Percentiles rank a stretch among this genome's conserved stretches.
Evolutionary conservation across 2,113 vertebrate genomes (phyloP).

Genomic region (Tretioscincus oriximinensis): DNA sequence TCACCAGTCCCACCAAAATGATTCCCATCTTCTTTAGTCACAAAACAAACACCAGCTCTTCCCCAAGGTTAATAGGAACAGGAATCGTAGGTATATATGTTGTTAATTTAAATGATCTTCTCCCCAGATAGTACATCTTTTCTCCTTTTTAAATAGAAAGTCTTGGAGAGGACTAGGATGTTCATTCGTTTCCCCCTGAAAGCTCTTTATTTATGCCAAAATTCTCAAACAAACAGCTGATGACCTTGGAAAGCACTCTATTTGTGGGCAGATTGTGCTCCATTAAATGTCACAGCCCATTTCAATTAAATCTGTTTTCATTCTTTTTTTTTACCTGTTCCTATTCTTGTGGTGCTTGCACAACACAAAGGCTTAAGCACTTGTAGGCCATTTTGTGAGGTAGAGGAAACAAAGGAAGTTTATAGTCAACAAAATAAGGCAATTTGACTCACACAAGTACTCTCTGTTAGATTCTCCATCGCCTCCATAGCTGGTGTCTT

Average conservation of each 20-base stretch:
- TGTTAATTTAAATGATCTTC: conserved; percentile 61
- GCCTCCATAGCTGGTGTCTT: too few species aligned
- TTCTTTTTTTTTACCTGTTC: conserved; percentile 37
- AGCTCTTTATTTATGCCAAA: background rate
- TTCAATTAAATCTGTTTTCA: conserved; percentile 50
- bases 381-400: conserved; percentile 25
- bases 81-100: conserved; percentile 34
- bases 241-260: conserved; percentile 51
- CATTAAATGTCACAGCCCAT: conserved; percentile 42
- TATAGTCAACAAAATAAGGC: background rate
- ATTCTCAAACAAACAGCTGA: conserved; percentile 38
- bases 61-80: conserved; percentile 65
- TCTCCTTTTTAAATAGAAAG: background rate
- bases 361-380: conserved; percentile 33
- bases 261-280: conserved; percentile 37
- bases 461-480: background rate
- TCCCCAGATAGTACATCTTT: conserved; percentile 35
- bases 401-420: conserved; percentile 16
- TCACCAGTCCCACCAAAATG: conserved; percentile 49
- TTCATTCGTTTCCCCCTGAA: background rate
- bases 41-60: conserved; percentile 49
- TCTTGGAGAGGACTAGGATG: conserved; percentile 30
- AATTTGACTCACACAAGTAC: background rate
- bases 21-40: conserved; percentile 56
- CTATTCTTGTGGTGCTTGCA: conserved; percentile 29